Evolutionary conservation across 2,113 vertebrate genomes (phyloP).

Genomic region (Tamias sibiricus): DNA sequence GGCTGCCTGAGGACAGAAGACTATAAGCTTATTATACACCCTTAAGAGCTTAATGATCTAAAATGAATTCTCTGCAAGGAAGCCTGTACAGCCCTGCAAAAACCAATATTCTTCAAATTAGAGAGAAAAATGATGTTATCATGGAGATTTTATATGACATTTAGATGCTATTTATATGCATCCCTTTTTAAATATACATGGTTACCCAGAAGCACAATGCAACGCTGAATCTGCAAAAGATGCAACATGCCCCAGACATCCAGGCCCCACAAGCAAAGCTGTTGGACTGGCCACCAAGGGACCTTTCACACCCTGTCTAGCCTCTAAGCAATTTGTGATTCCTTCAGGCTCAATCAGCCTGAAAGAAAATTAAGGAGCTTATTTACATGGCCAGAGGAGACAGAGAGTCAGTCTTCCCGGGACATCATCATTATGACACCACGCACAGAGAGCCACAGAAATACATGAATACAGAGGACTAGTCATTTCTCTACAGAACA

Average conservation of each 20-base stretch:
- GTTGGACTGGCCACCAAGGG: no score
- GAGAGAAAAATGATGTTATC: background rate
- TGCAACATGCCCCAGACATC: background rate
- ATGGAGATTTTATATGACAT: background rate
- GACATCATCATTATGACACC: background rate
- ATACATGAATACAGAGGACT: background rate
- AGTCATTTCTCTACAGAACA: slow-evolving; percentile 13
- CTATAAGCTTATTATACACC: background rate
- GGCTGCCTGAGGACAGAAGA: background rate
- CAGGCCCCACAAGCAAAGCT: background rate
- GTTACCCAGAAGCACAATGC: background rate
- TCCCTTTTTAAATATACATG: slow-evolving; percentile 1
- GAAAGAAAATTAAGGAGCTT: background rate
- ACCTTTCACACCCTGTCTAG: background rate
- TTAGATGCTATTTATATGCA: background rate
- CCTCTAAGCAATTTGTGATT: background rate
- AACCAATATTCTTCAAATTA: slow-evolving; percentile 28
- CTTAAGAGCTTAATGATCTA: background rate
- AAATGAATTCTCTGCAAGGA: slow-evolving; percentile 5
- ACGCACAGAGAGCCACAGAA: background rate
- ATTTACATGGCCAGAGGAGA: background rate
- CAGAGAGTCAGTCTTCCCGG: background rate
- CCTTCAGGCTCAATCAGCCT: background rate
- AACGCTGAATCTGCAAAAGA: background rate
- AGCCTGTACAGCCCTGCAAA: background rate